Conservation (phyloP, 92 coral and sea anemone species). For the Palythoa caribaeorum region DNA sequence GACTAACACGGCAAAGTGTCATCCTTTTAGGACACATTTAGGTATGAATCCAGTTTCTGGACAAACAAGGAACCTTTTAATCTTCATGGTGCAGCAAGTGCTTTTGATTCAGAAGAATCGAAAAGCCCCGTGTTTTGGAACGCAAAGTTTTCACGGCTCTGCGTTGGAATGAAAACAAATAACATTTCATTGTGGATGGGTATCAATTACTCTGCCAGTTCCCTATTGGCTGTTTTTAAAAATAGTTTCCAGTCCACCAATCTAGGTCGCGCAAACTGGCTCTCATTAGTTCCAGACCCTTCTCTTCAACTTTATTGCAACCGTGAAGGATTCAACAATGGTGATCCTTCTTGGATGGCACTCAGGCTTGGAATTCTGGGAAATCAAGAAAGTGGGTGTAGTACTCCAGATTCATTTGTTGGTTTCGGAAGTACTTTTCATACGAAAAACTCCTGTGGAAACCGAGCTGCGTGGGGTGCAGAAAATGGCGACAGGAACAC, state of each 20-base stretch:
- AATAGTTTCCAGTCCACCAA: slow-evolving; percentile 31
- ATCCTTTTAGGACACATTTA: slow-evolving; percentile 7
- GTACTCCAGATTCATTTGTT: slow-evolving; percentile 28
- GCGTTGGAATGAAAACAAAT: slow-evolving; percentile 48
- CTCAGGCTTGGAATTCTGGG: slow-evolving; percentile 30
- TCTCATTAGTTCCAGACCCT: slow-evolving; percentile 36
- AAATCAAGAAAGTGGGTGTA: slow-evolving; percentile 7
- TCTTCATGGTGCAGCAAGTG: slow-evolving; percentile 18
- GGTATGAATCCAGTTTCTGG: slow-evolving; percentile 36
- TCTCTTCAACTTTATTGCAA: slow-evolving; percentile 22
- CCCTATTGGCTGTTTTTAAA: slow-evolving; percentile 16
- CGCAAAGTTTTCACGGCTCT: slow-evolving; percentile 33
- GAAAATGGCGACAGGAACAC: slow-evolving; percentile 23
- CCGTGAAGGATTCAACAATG: slow-evolving; percentile 29
- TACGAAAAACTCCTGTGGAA: slow-evolving; percentile 6
- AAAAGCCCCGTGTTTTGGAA: slow-evolving; percentile 48
- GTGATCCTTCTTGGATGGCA: not conserved
- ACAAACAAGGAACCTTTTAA: slow-evolving; percentile 39
- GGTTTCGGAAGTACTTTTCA: slow-evolving; percentile 16
- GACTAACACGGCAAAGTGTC: not conserved
- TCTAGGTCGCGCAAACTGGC: slow-evolving; percentile 36
- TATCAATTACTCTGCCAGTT: slow-evolving; percentile 28
- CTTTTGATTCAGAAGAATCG: slow-evolving; percentile 31
- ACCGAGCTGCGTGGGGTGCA: not conserved
- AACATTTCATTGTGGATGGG: slow-evolving; percentile 7